Evolutionary conservation across 2,888 invertebrate species (phyloP).

Genomic region (Elysia crispata): DNA sequence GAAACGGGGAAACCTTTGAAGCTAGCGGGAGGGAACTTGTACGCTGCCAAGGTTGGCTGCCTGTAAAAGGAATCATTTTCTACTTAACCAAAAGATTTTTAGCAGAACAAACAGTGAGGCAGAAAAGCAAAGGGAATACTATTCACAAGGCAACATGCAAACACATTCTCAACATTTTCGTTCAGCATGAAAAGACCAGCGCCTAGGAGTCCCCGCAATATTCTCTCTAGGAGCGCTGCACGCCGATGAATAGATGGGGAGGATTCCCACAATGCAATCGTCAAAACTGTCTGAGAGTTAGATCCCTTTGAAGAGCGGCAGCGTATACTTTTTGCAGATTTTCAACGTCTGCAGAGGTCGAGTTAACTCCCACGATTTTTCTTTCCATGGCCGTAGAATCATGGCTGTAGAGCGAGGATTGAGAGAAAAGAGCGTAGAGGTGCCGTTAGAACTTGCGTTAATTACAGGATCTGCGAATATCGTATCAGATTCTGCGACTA

Average conservation of each 20-base stretch:
- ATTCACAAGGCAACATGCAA: not conserved
- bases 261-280: not conserved
- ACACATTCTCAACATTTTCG: not conserved
- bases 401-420: not conserved
- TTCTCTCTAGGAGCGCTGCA: not conserved
- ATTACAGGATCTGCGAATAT: no score
- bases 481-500: no score
- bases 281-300: slow-evolving; percentile 13
- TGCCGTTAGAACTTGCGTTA: no score
- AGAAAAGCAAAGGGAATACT: no score
- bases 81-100: not conserved
- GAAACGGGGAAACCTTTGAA: not conserved
- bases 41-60: no score
- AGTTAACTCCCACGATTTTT: not conserved
- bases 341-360: not conserved
- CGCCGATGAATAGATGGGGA: no score
- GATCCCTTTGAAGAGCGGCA: slow-evolving; percentile 36
- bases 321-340: slow-evolving; percentile 37
- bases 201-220: slow-evolving; percentile 1
- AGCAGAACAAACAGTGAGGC: no score
- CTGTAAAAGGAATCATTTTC: slow-evolving; percentile 12
- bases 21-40: no score
- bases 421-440: no score
- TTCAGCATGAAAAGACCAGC: not conserved
- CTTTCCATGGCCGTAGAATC: slow-evolving; percentile 2